Base-by-base conservation (phyloP, 2,888 invertebrate genomes). In the Phorcus lineatus region DNA sequence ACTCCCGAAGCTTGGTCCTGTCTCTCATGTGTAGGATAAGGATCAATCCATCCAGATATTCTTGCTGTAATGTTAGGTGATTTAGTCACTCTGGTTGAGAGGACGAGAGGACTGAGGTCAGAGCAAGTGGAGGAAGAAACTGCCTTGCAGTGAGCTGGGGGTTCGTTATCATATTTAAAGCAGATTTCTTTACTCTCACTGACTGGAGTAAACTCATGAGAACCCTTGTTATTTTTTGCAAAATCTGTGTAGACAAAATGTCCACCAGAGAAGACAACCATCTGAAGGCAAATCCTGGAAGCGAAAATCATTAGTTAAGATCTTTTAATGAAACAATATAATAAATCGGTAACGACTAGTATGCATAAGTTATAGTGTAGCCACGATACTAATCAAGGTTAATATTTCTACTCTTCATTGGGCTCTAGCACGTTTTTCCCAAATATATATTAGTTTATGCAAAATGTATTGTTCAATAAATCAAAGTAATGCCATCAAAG, bases 21-120 rank as follows among this genome's bases (percentile, higher is more conserved):
- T 0, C 22, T 76, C 19, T 82, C 83, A 4, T 67, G 70, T 0
- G 24, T 4, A 16, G 85, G 86, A 52, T 80, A 81, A 0, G 85
- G 84, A 55, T 87, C 87, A 1, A 19, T n/a, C 85, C 86, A 87
- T 2, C 85, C 86, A 2, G 47, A 19, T 17, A 85, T 80, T 1
- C 47, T 19, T 6, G 86, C 81, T 7, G 66, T 55, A 19, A 83
- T 67, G 2, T 62, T 74, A 13, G 67, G 47, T 19, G 74, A 40
- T n/a, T 78, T 76, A n/a, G 84, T 83, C 0, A 84, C 76, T 67
- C 83, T 79, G 28, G n/a, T n/a, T n/a, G n/a, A n/a, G n/a, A n/a
- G n/a, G n/a, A n/a, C n/a, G n/a, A n/a, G n/a, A n/a, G n/a, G 40
- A 31, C 16, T 54, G 19, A 7, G 36, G 2, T 16, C 28, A 19